A percentile compares a stretch with the other conserved stretches of the same genome.
These are phyloP conservation scores for Astreopora myriophthalma DNA, from an alignment of 64 coral and sea anemone species.

Conservation along the genomic window DNA sequence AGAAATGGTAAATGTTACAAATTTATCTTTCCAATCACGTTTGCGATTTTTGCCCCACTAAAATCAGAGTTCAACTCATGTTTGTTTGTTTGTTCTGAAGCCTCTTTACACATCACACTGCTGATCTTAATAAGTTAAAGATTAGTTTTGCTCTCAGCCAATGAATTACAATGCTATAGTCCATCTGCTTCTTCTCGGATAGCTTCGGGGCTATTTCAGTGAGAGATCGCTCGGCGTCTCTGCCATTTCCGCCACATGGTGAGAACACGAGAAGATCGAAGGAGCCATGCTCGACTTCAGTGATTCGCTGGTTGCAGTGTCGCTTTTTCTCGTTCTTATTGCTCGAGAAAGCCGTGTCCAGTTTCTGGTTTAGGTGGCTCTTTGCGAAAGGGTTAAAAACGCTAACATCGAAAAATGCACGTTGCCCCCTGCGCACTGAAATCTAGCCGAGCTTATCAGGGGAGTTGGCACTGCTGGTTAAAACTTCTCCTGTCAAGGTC, in stretches of 20 bases:
- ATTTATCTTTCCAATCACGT: no score
- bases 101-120: no score
- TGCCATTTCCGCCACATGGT: background rate
- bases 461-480: background rate
- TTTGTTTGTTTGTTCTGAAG: no score
- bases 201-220: slow-evolving; percentile 45
- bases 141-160: slow-evolving; percentile 2
- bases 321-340: slow-evolving; percentile 1
- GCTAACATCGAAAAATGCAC: background rate
- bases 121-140: no score
- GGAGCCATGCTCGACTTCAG: slow-evolving; percentile 16
- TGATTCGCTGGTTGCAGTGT: background rate
- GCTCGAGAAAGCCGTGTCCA: slow-evolving; percentile 2
- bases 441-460: background rate
- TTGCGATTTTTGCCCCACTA: no score
- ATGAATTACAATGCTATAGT: slow-evolving; percentile 13
- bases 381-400: background rate
- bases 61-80: no score
- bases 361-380: slow-evolving; percentile 12
- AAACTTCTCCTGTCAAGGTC: background rate
- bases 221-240: slow-evolving; percentile 38
- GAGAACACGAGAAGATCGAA: background rate
- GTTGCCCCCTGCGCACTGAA: background rate
- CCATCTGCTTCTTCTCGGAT: slow-evolving; percentile 10
- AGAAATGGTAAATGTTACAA: no score